Evolutionary conservation across 2,797 vertebrate species (phyloP).

Genomic region (Cuniculus paca): DNA sequence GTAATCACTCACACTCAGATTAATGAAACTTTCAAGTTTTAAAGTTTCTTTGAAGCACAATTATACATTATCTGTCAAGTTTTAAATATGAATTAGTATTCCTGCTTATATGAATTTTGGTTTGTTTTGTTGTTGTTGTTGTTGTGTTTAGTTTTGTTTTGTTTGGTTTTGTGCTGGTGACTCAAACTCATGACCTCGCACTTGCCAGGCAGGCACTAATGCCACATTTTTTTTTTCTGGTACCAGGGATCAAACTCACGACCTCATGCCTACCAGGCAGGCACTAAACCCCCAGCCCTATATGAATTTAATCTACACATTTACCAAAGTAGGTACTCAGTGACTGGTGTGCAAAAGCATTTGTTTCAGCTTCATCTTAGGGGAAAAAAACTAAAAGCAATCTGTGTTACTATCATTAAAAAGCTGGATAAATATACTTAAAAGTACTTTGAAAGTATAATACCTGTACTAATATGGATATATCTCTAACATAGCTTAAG

Average conservation of each 20-base stretch:
- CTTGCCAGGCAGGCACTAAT: no score
- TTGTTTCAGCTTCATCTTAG: conserved; percentile 38
- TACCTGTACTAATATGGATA: not conserved
- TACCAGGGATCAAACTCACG: no score
- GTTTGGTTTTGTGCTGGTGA: no score
- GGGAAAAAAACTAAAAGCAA: not conserved
- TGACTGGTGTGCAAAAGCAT: not conserved
- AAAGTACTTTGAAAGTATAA: conserved; percentile 51
- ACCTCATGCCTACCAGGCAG: no score
- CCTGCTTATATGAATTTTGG: conserved; percentile 9
- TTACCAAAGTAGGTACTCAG: conserved; percentile 28
- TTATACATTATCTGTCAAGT: not conserved
- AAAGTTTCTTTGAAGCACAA: conserved; percentile 32
- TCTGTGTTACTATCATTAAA: not conserved
- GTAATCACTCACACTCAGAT: not conserved
- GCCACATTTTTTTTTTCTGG: no score
- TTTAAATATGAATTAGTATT: conserved; percentile 8
- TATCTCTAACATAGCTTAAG: conserved; percentile 32
- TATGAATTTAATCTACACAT: conserved; percentile 26
- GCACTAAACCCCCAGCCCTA: no score
- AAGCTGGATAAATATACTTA: conserved; percentile 32
- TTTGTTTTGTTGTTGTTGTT: no score
- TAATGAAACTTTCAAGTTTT: not conserved
- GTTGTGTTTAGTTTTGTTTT: no score
- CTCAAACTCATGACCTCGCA: no score